Conservation (phyloP, 2,888 invertebrate species). For the Laspeyria flexula region DNA sequence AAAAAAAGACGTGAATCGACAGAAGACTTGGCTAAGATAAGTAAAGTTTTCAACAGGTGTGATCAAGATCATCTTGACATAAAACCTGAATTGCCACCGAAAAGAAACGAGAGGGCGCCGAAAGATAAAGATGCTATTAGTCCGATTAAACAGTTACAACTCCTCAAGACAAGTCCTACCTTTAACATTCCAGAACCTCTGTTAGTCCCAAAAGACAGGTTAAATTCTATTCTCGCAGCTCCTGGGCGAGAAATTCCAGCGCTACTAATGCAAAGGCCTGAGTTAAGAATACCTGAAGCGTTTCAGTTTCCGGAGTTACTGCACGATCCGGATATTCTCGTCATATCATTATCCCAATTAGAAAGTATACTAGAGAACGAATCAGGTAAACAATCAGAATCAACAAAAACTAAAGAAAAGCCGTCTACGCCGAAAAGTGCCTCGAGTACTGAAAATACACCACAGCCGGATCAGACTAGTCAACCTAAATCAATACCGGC, state of each 20-base stretch:
- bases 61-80: slow-evolving; percentile 53
- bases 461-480: slow-evolving; percentile 58
- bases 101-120: slow-evolving; percentile 56
- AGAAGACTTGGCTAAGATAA: slow-evolving; percentile 72
- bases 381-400: slow-evolving; percentile 50
- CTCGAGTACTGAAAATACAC: slow-evolving; percentile 53
- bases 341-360: slow-evolving; percentile 91
- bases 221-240: slow-evolving; percentile 89
- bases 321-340: slow-evolving; percentile 92
- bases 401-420: slow-evolving; percentile 50
- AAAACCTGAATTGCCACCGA: slow-evolving; percentile 47
- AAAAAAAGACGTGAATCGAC: slow-evolving; percentile 70
- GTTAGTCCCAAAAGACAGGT: slow-evolving; percentile 91
- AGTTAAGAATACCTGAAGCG: slow-evolving; percentile 90
- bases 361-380: slow-evolving; percentile 88
- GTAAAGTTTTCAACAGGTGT: slow-evolving; percentile 71
- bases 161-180: slow-evolving; percentile 88
- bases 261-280: slow-evolving; percentile 89
- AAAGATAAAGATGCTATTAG: slow-evolving; percentile 76
- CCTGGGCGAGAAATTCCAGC: slow-evolving; percentile 93
- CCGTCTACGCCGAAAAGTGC: slow-evolving; percentile 50
- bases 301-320: slow-evolving; percentile 90
- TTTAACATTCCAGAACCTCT: slow-evolving; percentile 93
- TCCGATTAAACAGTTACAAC: slow-evolving; percentile 90
- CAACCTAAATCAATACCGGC: slow-evolving; percentile 70